These are phyloP conservation scores for Volucella inflata DNA, from an alignment of 2,888 invertebrate genomes.

Conservation along the genomic window DNA sequence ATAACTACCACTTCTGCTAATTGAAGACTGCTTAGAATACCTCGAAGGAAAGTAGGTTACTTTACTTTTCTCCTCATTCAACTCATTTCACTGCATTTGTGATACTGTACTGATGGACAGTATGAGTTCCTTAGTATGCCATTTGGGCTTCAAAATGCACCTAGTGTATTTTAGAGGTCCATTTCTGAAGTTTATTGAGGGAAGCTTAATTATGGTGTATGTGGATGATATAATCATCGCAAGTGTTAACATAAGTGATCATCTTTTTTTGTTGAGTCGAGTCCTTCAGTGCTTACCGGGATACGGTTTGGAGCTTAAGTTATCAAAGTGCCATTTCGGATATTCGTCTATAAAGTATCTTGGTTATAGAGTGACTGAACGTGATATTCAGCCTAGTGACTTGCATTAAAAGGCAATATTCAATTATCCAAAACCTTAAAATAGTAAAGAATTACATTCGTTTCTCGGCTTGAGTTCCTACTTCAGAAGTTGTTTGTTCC, in stretches of 20 bases:
- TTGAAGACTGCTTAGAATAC: slow-evolving; percentile 10
- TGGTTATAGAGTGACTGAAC: slow-evolving; percentile 29
- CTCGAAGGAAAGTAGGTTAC: background rate
- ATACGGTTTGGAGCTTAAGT: background rate
- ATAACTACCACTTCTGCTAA: slow-evolving; percentile 11
- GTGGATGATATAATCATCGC: slow-evolving; percentile 55
- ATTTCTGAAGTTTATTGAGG: background rate
- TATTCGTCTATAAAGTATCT: slow-evolving; percentile 46
- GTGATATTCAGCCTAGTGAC: slow-evolving; percentile 25
- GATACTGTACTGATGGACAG: background rate
- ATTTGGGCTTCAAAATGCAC: no score
- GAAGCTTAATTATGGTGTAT: slow-evolving; percentile 32
- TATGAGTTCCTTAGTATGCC: background rate
- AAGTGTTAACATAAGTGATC: slow-evolving; percentile 14
- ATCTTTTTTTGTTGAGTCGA: background rate
- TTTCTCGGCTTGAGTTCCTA: slow-evolving; percentile 39
- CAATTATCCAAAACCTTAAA: slow-evolving; percentile 53
- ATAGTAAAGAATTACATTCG: slow-evolving; percentile 42
- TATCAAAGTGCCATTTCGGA: slow-evolving; percentile 33
- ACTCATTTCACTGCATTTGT: slow-evolving; percentile 12
- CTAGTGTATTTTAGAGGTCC: background rate
- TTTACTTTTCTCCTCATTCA: background rate
- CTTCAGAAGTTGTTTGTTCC: slow-evolving; percentile 14
- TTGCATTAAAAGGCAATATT: background rate
- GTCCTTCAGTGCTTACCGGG: background rate